A percentile compares a stretch with the other conserved stretches of the same genome.
These are phyloP conservation scores for Chalcis sispes DNA, from an alignment of 2,888 invertebrate species.

Conservation along the genomic window DNA sequence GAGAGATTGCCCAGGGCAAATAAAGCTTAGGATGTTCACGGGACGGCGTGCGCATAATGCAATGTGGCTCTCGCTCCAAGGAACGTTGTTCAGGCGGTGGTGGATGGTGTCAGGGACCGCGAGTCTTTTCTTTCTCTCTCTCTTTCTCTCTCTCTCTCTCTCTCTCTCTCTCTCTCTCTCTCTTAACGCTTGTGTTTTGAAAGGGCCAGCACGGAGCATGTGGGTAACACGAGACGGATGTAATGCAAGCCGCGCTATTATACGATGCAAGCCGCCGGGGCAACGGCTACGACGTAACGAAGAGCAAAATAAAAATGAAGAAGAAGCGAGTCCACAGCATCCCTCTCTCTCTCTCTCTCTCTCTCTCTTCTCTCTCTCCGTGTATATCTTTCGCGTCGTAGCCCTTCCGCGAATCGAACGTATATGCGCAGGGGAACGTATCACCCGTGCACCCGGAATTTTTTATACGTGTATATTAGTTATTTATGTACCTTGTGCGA, in stretches of 20 bases:
- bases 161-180: no score
- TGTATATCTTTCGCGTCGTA: constrained; percentile 35
- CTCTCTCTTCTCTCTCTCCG: constrained; percentile 50
- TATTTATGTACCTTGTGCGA: no score
- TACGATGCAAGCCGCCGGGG: constrained; percentile 67
- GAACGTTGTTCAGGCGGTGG: neutral
- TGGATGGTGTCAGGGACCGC: no score
- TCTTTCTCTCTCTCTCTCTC: no score
- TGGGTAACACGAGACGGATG: constrained; percentile 74
- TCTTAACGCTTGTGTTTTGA: constrained; percentile 62
- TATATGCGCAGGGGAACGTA: no score
- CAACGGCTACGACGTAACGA: no score
- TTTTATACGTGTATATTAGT: no score
- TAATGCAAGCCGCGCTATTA: constrained; percentile 75
- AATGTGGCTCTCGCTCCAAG: neutral
- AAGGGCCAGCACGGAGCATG: constrained; percentile 59
- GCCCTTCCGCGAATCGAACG: neutral
- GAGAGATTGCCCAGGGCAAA: constrained; percentile 8
- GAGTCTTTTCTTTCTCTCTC: no score
- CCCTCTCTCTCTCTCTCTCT: constrained; percentile 60
- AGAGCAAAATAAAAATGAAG: no score
- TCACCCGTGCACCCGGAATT: no score
- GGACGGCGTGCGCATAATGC: neutral
- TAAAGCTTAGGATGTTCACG: constrained; percentile 21
- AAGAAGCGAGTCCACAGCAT: constrained; percentile 63